Evolutionary conservation across 2,113 vertebrate species (phyloP), one percentile per base, ranked within the genome.

Genomic region (Grammomys dolichurus): DNA sequence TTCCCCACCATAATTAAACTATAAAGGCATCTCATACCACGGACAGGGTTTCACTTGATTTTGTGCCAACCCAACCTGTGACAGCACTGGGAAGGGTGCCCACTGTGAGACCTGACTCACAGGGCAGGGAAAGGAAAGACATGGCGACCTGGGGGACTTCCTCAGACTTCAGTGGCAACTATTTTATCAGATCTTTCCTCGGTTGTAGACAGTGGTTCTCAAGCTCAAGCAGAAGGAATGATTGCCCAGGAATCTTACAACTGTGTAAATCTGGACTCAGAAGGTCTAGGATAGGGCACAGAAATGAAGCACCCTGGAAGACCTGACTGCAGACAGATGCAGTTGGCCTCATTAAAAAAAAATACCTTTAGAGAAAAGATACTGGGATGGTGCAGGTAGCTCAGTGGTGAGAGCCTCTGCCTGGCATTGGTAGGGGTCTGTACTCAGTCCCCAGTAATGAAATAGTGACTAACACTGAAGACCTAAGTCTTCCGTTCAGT

Each of bases 391-490:
- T 8, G 46, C 28, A 20, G 46, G 48, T 9, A 54, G 77, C 31
- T 36, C 51, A 80, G 48, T 36, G 33, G 56, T 85, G 10, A 20
- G 40, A 85, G 26, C 60, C 20, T 58, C 81, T 17, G n/a, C 56
- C n/a, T 24, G 13, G 80, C 56, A 60, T 7, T 14, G 54, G 19
- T 5, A 40, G 22, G 28, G 56, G 12, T 40, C 54, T 40, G 36
- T 22, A 26, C 36, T 40, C 56, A n/a, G 56, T 82, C 22, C 36
- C 20, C 22, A 40, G 54, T 40, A 60, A 36, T 40, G 36, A 67
- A 86, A 17, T 43, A 81, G 72, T 91, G 87, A 85, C 9, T 77
- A 94, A 85, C 16, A 75, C 69, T 82, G n/a, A 89, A 92, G 12
- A 89, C 60, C 36, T 48, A 51, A 7, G 16, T 77, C 77, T 19